Evolutionary conservation across 2,113 vertebrate species (phyloP), one percentile per base, ranked within the genome.

Genomic region (Arvicanthis niloticus): DNA sequence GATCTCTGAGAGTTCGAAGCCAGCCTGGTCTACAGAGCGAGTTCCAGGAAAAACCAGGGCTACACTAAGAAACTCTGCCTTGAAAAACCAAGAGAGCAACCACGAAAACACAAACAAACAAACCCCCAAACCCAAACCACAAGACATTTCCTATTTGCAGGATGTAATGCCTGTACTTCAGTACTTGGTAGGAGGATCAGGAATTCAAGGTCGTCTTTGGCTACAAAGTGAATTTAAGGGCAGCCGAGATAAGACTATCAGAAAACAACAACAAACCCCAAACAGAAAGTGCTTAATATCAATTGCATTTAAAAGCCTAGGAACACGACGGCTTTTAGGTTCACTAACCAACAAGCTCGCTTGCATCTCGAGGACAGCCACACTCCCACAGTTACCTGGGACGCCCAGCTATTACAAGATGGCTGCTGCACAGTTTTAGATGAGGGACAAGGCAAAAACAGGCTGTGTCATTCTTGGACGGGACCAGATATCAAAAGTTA

Each of bases 401-500:
- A 24, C 37, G 56, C 34, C n/a, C 60, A 48, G 51, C 13, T 65
- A 11, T 87, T 51, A 75, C 21, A 88, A 58, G 37, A 65, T 45
- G 48, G 48, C 11, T 16, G 0, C 3, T 56, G 12, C 34, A 56
- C 26, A 56, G 34, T 56, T 88, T 80, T 15, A 42, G 70, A 65
- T 72, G 62, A 90, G 88, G 73, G 77, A 8, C 22, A 34, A 31
- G 76, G 45, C 65, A 85, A 80, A 86, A 82, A 22, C n/a, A 76
- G 37, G 5, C 86, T 78, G 70, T 73, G 29, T 40, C 40, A 26
- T 72, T 56, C 7, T 67, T 60, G 42, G 16, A 78, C 73, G 89
- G 76, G 89, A 84, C 70, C n/a, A 91, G 78, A 34, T 56, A 88
- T 34, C 17, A 58, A 96, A 95, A 78, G 87, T 80, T 85, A 60